Evolutionary conservation across 2,797 vertebrate species (phyloP).

Genomic region (Arremon aurantiirostris): DNA sequence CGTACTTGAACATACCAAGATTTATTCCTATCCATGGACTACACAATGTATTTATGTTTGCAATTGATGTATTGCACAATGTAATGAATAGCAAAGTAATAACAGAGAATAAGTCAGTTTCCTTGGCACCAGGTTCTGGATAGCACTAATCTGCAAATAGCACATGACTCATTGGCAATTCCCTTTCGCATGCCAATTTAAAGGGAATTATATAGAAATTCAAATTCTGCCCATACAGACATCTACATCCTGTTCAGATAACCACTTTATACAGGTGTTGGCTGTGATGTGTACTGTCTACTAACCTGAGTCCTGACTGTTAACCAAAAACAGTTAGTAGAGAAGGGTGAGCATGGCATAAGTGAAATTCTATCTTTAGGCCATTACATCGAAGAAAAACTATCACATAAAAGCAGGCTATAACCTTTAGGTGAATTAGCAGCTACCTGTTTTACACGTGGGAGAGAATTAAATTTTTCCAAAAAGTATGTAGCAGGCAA

Average conservation of each 20-base stretch:
- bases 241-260: neutral
- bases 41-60: slow-evolving; percentile 24
- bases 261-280: neutral
- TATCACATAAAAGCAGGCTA: neutral
- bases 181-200: neutral
- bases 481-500: neutral
- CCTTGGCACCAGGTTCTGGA: neutral
- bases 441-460: neutral
- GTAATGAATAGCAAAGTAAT: slow-evolving; percentile 9
- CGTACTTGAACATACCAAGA: neutral
- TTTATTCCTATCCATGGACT: neutral
- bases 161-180: neutral
- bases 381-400: neutral
- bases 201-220: neutral
- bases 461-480: neutral
- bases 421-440: neutral
- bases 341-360: neutral
- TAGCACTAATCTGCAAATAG: neutral
- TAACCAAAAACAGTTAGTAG: neutral
- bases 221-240: neutral
- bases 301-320: neutral
- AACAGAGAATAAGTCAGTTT: slow-evolving; percentile 9
- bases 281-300: neutral
- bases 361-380: neutral
- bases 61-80: neutral